Evolutionary conservation across 2,113 vertebrate genomes (phyloP).

Genomic region (Pandion haliaetus): DNA sequence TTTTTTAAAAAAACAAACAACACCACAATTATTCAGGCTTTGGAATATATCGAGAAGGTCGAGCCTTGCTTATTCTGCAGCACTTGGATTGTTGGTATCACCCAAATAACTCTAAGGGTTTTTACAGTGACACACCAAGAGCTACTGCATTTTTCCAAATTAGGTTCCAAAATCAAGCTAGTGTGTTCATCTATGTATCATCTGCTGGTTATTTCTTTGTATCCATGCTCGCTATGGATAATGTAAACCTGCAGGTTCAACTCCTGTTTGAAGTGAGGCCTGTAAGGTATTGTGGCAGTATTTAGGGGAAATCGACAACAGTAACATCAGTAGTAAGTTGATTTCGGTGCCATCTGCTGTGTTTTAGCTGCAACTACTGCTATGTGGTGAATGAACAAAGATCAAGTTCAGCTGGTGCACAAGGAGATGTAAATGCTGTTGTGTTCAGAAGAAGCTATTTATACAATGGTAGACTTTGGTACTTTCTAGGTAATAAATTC

Average conservation of each 20-base stretch:
- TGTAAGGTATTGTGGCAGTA: too few species aligned
- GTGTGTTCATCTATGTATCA: fast-evolving
- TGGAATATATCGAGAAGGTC: background rate
- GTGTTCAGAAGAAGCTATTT: background rate
- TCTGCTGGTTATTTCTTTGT: background rate
- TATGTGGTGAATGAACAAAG: background rate
- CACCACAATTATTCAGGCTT: background rate
- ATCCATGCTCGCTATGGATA: background rate
- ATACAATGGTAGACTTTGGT: background rate
- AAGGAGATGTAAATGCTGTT: background rate
- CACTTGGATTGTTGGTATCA: background rate
- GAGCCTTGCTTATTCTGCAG: background rate
- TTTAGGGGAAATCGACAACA: background rate
- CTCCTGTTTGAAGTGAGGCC: background rate
- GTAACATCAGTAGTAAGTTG: background rate
- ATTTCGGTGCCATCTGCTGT: background rate
- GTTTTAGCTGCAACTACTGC: background rate
- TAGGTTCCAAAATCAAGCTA: background rate
- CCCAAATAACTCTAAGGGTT: background rate
- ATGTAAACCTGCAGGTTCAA: background rate
- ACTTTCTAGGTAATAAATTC: background rate
- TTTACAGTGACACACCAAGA: background rate
- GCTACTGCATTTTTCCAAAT: background rate
- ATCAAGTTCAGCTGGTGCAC: background rate
- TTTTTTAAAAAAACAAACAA: background rate